Base-by-base conservation (phyloP, 1,140 invertebrate species). In the Cydia splendana region DNA sequence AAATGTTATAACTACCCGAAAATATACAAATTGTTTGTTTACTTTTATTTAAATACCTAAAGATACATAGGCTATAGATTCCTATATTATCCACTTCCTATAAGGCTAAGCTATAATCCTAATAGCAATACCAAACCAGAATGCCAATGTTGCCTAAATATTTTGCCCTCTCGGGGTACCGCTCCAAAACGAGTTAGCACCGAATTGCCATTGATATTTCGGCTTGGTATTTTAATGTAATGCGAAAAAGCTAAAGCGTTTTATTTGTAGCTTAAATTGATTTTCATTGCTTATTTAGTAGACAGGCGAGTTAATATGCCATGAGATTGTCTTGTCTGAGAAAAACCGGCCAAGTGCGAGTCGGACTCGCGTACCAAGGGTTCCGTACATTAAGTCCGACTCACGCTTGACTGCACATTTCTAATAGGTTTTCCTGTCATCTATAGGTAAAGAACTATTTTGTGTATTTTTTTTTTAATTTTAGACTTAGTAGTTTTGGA, bases 271-370 rank as follows among this genome's bases (percentile, higher is more conserved):
- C 30, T 24, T 15, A 15, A 12, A 4, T 53, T 53, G 15, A 53
- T 53, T 53, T 53, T 53, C 4, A 53, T 62, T 62, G 18, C 53
- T 62, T 62, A 24, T 10, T 53, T 53, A 53, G 53, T 62, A 62
- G 18, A 62, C 24, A 62, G 18, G 53, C 4, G 53, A 62, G 53
- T 53, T n/a, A 53, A 53, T 18, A 0, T 20, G n/a, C 15, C 53
- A n/a, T 62, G 53, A 62, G 18, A n/a, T 53, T 53, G n/a, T n/a
- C 15, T n/a, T 53, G 51, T 53, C 51, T 57, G 53, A 18, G n/a
- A 53, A 12, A 20, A 57, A n/a, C n/a, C n/a, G n/a, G n/a, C n/a
- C n/a, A n/a, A n/a, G n/a, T n/a, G n/a, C n/a, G n/a, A n/a, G n/a
- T n/a, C n/a, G n/a, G n/a, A n/a, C n/a, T n/a, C n/a, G n/a, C n/a